Evolutionary conservation across 2,113 vertebrate genomes (phyloP), one percentile per base, ranked within the genome.

Genomic region (Oceanodroma tethys): DNA sequence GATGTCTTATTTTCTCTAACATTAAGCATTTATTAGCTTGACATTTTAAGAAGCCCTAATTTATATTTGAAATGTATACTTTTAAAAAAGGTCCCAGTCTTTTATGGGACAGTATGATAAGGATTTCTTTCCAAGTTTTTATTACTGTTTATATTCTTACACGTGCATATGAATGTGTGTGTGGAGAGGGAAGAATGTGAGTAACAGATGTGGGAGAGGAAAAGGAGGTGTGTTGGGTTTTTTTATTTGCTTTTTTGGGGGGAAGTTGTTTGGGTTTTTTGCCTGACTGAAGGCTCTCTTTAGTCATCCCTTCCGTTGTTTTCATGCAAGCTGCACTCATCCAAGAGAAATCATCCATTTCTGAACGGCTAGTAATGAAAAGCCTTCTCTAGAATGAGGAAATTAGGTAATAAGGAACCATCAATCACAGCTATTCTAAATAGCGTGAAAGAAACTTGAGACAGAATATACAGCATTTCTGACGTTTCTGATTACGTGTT

Each of bases 51-150:
- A 48, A 83, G 48, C 81, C 89, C 66, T 88, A 75, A 93, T 82
- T 95, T 90, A 83, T 86, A 56, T n/a, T 86, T 73, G 16, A 56
- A 95, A 88, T 60, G 48, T 71, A 18, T 63, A 11, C 68, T 72
- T 72, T 63, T n/a, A 8, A 59, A 14, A 52, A 83, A 36, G 29
- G 30, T 38, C 40, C 40, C 23, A 14, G 34, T 7, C 48, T 83
- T 36, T 76, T 73, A 12, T 82, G n/a, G 67, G 58, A 43, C 87
- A 70, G 18, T 15, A 9, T 30, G 40, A 38, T 30, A 78, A 58
- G 42, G 34, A 36, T 42, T 84, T 62, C 11, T 70, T 74, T 38
- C 79, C 36, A 23, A 12, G 19, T 6, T 84, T 73, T 80, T 87
- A 72, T 94, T 95, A 6, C 50, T 76, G 12, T 86, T 93, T 55